Conservation (phyloP, 2,888 invertebrate genomes). For the Pachymerium ferrugineum region DNA sequence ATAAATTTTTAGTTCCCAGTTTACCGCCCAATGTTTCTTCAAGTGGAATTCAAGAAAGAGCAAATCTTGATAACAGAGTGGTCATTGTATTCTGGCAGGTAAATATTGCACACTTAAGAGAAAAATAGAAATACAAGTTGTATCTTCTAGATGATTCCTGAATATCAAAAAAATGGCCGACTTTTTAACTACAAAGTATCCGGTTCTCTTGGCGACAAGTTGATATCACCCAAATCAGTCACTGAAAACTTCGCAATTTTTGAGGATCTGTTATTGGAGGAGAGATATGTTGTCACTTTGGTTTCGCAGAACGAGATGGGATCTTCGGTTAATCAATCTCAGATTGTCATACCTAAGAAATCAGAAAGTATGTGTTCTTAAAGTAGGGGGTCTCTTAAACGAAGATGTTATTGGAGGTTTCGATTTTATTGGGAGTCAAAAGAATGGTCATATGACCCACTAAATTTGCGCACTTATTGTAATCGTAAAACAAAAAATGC, state of each 20-base stretch:
- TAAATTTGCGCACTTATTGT: too few relatives aligned
- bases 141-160: slow-evolving; percentile 58
- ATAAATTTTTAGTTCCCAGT: slow-evolving; percentile 54
- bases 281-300: not conserved
- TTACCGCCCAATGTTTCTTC: slow-evolving; percentile 63
- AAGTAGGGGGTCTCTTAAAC: too few relatives aligned
- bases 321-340: not conserved
- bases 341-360: not conserved
- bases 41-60: slow-evolving; percentile 64
- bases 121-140: too few relatives aligned
- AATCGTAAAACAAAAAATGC: too few relatives aligned
- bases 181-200: slow-evolving; percentile 66
- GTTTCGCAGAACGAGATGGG: not conserved
- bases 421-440: too few relatives aligned
- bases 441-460: too few relatives aligned
- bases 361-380: not conserved
- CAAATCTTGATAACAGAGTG: slow-evolving; percentile 50
- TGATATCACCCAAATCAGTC: too few relatives aligned
- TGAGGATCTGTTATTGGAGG: not conserved
- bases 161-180: slow-evolving; percentile 64
- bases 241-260: slow-evolving; percentile 15
- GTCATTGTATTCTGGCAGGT: slow-evolving; percentile 67
- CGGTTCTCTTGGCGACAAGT: not conserved
- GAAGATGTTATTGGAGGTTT: too few relatives aligned
- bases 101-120: too few relatives aligned